These are phyloP conservation scores for Passer montanus DNA, from an alignment of 2,113 vertebrate species.

Conservation along the genomic window DNA sequence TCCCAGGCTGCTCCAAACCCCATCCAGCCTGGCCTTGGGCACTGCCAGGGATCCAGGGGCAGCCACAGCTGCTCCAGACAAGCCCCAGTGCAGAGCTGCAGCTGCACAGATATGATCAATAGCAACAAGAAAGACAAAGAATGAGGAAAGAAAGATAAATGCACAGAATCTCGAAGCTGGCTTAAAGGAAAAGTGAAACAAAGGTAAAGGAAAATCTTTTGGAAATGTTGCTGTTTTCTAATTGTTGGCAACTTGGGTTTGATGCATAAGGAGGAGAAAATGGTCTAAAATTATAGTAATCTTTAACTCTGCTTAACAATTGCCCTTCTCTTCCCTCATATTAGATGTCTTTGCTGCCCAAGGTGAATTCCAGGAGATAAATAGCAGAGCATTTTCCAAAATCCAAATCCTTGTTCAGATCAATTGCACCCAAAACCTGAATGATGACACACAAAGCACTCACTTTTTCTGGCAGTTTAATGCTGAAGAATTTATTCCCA, in stretches of 20 bases:
- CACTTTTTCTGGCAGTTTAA: neutral
- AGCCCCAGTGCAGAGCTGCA: neutral
- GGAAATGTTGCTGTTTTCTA: neutral
- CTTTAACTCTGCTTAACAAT: neutral
- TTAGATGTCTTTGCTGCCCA: neutral
- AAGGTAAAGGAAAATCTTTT: neutral
- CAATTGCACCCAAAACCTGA: neutral
- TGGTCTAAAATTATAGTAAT: neutral
- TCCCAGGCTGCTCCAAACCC: neutral
- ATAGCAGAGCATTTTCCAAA: neutral
- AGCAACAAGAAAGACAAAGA: neutral
- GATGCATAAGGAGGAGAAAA: neutral
- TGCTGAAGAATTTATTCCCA: neutral
- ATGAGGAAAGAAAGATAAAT: neutral
- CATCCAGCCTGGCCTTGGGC: neutral
- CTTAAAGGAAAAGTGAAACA: neutral
- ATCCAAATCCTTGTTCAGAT: neutral
- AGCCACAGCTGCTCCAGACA: neutral
- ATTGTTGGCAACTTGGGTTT: neutral
- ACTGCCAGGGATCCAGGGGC: neutral
- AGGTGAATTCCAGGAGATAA: neutral
- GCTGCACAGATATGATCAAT: rapidly evolving
- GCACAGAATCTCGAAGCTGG: neutral
- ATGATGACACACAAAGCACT: neutral
- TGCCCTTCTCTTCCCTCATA: neutral